A percentile compares a stretch with the other conserved stretches of the same genome.
Conservation (phyloP, 2,113 vertebrate genomes). For the Megaceryle maxima region DNA sequence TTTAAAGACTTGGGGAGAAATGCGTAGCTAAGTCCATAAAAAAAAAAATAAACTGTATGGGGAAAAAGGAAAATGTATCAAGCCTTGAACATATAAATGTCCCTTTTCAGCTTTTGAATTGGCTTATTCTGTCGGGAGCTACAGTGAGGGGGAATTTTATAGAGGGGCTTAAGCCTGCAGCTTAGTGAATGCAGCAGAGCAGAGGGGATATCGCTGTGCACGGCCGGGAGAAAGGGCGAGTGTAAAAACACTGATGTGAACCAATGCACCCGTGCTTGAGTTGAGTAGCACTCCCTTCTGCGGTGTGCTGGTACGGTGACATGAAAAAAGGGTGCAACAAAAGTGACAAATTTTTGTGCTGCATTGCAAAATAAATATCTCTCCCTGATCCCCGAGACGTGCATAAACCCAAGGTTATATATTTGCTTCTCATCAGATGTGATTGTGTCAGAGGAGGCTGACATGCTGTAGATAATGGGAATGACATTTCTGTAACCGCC, state of each 20-base stretch:
- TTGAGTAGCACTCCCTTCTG: fast-evolving
- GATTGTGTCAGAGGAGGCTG: neutral
- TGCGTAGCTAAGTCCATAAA: neutral
- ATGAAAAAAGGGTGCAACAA: neutral
- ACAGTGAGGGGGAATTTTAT: neutral
- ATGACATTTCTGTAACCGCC: neutral
- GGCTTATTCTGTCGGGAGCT: neutral
- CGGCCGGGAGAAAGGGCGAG: neutral
- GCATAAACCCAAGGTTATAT: neutral
- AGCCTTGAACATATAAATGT: neutral
- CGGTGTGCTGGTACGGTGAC: neutral
- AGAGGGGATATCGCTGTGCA: fast-evolving
- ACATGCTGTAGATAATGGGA: fast-evolving
- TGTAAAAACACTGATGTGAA: neutral
- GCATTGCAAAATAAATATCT: neutral
- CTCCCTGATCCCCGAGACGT: fast-evolving
- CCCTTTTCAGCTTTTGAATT: neutral
- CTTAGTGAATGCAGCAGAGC: neutral
- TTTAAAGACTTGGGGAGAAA: neutral
- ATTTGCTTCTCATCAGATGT: neutral
- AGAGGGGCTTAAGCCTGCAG: neutral
- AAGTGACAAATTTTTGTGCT: neutral
- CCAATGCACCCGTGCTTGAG: neutral
- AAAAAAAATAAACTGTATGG: neutral
- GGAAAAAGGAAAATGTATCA: neutral